phyloP scores from a whole-genome alignment of 2,888 invertebrate species.

The Phengaris arion region DNA sequence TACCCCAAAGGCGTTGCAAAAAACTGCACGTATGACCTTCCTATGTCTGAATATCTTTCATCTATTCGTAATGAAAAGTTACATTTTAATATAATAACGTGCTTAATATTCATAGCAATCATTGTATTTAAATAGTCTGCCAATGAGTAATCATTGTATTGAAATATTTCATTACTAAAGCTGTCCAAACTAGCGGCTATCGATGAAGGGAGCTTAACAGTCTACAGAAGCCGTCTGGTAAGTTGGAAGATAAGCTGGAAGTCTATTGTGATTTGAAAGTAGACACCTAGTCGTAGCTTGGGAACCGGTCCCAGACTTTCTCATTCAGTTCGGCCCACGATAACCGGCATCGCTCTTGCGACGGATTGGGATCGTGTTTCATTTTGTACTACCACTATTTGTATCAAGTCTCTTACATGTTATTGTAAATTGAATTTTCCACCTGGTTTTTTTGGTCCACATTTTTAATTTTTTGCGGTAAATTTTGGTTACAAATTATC shows the following conservation, averaged over 20 bases:
- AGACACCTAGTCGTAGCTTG: constrained; percentile 64
- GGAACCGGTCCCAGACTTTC: constrained; percentile 75
- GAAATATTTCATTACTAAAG: constrained; percentile 13
- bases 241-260: constrained; percentile 55
- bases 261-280: constrained; percentile 77
- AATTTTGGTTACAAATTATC: not conserved
- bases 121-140: not conserved
- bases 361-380: constrained; percentile 34
- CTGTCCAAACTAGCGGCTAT: constrained; percentile 31
- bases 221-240: constrained; percentile 53
- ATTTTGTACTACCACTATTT: constrained; percentile 28
- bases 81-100: constrained; percentile 11
- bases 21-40: constrained; percentile 6
- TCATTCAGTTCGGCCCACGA: constrained; percentile 69
- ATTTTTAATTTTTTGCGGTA: not conserved
- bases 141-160: constrained; percentile 15
- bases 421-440: not conserved
- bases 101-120: constrained; percentile 9
- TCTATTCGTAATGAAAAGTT: not conserved
- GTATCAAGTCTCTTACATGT: not conserved
- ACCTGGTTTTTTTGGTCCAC: not conserved
- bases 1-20: not conserved
- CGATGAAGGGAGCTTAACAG: constrained; percentile 35
- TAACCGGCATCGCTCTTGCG: constrained; percentile 32
- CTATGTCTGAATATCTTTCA: not conserved